phyloP scores from a whole-genome alignment of 2,113 vertebrate genomes.

The Cynopterus brachyotis region DNA sequence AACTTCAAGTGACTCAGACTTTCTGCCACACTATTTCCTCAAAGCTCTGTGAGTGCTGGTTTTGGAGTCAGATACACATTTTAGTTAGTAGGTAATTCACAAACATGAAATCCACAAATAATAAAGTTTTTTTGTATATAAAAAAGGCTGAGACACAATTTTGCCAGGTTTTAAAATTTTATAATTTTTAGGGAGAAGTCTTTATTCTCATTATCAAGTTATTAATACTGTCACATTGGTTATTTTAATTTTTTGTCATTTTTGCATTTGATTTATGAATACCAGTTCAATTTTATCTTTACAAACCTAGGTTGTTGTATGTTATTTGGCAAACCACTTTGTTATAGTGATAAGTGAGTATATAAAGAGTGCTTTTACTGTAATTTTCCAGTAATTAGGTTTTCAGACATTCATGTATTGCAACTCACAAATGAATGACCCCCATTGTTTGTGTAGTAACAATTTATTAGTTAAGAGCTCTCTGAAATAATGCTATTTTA shows the following conservation, averaged over 20 bases:
- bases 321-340: conserved; percentile 7
- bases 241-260: neutral
- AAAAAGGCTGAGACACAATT: neutral
- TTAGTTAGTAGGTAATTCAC: neutral
- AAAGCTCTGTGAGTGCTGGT: neutral
- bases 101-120: neutral
- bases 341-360: neutral
- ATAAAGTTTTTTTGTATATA: neutral
- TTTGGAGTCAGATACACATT: neutral
- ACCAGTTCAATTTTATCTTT: neutral
- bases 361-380: neutral
- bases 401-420: conserved; percentile 51
- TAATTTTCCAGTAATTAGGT: conserved; percentile 60
- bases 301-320: neutral
- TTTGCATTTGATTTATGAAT: conserved; percentile 4
- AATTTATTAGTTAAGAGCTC: neutral
- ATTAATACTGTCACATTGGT: neutral
- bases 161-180: neutral
- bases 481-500: neutral
- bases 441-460: neutral
- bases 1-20: neutral
- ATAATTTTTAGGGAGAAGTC: neutral
- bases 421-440: conserved; percentile 39
- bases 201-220: neutral
- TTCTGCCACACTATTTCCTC: neutral